These are phyloP conservation scores for Ctenochaetus hawaiiensis DNA, from an alignment of 2,797 vertebrate genomes.

Conservation along the genomic window DNA sequence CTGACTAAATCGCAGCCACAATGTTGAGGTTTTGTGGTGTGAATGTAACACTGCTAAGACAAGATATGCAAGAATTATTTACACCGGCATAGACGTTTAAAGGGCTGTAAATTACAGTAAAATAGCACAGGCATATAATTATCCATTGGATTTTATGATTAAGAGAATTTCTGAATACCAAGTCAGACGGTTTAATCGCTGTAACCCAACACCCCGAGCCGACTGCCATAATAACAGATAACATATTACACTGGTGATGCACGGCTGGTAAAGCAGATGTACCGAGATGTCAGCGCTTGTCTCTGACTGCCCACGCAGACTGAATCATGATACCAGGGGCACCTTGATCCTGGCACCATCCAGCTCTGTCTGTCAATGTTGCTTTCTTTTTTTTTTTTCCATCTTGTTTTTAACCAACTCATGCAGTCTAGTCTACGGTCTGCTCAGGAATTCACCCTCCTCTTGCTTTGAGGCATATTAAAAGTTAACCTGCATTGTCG, in stretches of 20 bases:
- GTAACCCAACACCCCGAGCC: conserved; percentile 22
- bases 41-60: neutral
- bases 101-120: neutral
- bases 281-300: conserved; percentile 67
- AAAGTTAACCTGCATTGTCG: neutral
- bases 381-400: neutral
- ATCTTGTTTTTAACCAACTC: neutral
- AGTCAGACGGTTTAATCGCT: conserved; percentile 45
- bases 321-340: conserved; percentile 71
- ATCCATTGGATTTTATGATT: conserved; percentile 14
- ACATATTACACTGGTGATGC: conserved; percentile 60
- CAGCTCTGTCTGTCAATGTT: conserved; percentile 32
- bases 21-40: neutral
- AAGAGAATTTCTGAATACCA: conserved; percentile 9
- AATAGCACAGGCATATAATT: conserved; percentile 6
- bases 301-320: conserved; percentile 66
- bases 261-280: conserved; percentile 69
- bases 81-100: conserved; percentile 3
- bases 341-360: conserved; percentile 64
- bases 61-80: neutral
- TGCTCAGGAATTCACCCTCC: neutral
- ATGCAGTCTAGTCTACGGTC: neutral
- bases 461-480: neutral
- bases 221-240: conserved; percentile 42
- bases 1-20: neutral